phyloP scores from a whole-genome alignment of 2,113 vertebrate genomes.

The Hoplias malabaricus region DNA sequence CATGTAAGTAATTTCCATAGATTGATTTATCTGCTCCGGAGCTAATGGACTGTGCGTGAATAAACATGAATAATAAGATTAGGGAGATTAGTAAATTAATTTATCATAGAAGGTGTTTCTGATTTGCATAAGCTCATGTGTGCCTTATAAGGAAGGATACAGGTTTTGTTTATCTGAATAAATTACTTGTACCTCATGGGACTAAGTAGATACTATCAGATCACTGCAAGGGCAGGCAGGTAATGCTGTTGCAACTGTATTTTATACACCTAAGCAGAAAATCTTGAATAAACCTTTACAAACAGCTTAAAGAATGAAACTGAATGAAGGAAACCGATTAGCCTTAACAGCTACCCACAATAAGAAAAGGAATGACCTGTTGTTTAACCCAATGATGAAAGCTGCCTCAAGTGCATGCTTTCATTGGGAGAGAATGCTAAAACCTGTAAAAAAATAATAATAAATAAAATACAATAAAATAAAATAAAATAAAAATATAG shows the following conservation, averaged over 20 bases:
- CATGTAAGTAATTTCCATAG: neutral
- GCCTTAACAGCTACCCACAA: neutral
- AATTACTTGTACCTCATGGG: neutral
- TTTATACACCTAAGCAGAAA: neutral
- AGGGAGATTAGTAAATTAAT: conserved; percentile 41
- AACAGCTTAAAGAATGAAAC: neutral
- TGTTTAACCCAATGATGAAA: neutral
- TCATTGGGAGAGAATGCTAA: conserved; percentile 2
- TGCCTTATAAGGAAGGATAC: conserved; percentile 1
- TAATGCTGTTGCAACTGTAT: neutral
- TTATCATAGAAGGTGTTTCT: conserved; percentile 24
- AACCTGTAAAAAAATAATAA: neutral
- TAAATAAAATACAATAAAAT: too few species aligned
- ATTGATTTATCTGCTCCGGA: conserved; percentile 21
- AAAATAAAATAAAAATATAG: too few species aligned
- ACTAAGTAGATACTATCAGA: neutral
- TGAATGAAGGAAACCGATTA: neutral
- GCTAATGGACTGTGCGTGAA: conserved; percentile 24
- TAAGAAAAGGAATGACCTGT: neutral
- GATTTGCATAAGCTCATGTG: conserved; percentile 4
- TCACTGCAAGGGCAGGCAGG: neutral
- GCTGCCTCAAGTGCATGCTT: neutral
- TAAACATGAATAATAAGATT: conserved; percentile 36
- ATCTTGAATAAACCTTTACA: neutral
- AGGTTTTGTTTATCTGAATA: neutral